A percentile compares a stretch with the other conserved stretches of the same genome.
Conservation (phyloP, 2,888 invertebrate genomes). For the Drosophila vallismaia region DNA sequence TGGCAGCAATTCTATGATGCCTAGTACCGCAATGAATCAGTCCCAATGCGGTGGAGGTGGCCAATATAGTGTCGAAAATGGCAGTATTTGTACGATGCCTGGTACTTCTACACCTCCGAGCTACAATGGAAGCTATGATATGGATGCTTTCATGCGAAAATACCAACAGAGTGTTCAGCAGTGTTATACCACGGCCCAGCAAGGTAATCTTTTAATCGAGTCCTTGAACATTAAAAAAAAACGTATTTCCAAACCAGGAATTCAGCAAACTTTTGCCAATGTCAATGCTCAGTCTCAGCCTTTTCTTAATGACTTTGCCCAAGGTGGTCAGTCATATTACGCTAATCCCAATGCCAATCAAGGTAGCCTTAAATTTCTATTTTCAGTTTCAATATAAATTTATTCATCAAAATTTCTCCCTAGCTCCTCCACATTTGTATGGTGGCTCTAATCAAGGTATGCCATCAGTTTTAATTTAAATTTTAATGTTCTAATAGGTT, state of each 20-base stretch:
- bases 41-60: background rate
- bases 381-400: background rate
- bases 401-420: background rate
- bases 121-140: background rate
- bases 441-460: conserved; percentile 5
- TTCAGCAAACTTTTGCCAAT: conserved; percentile 2
- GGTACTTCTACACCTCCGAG: background rate
- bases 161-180: conserved; percentile 18
- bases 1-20: background rate
- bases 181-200: conserved; percentile 16
- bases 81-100: background rate
- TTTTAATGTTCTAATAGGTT: background rate
- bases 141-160: conserved; percentile 24
- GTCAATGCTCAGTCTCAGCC: background rate
- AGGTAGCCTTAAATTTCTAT: no score
- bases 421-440: conserved; percentile 10
- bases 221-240: no score
- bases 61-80: background rate
- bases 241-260: background rate
- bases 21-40: background rate
- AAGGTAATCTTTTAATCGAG: background rate
- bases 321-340: conserved; percentile 1
- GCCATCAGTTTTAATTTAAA: background rate
- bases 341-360: background rate
- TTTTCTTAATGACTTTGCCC: background rate